Conservation (phyloP, 2,888 invertebrate genomes). For the Lamellibrachia satsuma region DNA sequence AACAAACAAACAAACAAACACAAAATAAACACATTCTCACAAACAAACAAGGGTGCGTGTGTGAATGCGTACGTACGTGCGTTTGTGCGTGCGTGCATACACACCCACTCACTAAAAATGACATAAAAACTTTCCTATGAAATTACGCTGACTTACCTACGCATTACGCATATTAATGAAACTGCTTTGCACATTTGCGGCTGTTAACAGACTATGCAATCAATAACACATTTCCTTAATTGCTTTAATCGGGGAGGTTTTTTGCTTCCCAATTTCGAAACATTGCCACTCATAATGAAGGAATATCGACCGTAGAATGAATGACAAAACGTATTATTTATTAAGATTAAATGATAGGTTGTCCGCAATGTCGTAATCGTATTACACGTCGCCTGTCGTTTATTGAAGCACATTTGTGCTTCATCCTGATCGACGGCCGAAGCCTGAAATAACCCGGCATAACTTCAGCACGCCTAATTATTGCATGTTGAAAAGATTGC, state of each 20-base stretch:
- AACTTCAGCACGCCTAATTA: not conserved
- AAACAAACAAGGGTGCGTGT: not conserved
- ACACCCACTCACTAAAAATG: not conserved
- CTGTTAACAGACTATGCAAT: not conserved
- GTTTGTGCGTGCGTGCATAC: too few species aligned
- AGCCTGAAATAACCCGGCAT: not conserved
- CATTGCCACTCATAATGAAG: not conserved
- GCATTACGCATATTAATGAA: not conserved
- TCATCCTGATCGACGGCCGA: not conserved
- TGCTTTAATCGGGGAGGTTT: not conserved
- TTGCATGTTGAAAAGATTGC: constrained; percentile 5
- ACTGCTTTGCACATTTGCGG: not conserved
- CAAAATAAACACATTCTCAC: not conserved
- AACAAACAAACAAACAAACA: not conserved
- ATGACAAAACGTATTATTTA: not conserved
- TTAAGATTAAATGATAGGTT: not conserved
- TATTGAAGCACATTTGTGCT: not conserved
- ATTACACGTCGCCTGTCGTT: not conserved
- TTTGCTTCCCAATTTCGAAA: constrained; percentile 6
- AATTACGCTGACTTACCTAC: not conserved
- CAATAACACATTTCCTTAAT: not conserved
- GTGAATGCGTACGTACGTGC: not conserved
- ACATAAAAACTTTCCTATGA: not conserved
- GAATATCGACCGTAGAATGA: not conserved
- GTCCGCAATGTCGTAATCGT: not conserved